Percentiles rank a stretch among this genome's conserved stretches.
phyloP scores from a whole-genome alignment of 2,888 invertebrate genomes.

The Gisinianus flammeolus region DNA sequence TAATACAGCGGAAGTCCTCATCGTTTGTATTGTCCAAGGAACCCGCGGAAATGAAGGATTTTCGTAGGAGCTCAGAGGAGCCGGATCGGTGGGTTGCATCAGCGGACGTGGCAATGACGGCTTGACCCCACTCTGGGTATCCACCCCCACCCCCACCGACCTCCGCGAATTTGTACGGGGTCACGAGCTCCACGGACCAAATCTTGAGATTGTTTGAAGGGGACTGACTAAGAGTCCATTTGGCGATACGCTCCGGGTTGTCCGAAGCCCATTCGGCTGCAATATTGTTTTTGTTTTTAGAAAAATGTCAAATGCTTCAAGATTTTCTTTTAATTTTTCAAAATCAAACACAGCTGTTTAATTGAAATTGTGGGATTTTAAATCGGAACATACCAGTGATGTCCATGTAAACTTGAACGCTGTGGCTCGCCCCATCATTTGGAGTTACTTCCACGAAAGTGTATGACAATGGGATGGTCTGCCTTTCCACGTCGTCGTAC shows the following conservation, averaged over 20 bases:
- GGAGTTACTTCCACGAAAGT: constrained; percentile 42
- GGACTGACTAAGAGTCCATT: constrained; percentile 39
- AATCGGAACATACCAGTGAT: too few species aligned
- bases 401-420: constrained; percentile 53
- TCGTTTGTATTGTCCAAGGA: constrained; percentile 45
- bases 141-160: constrained; percentile 38
- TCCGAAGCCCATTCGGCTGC: constrained; percentile 46
- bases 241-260: constrained; percentile 27
- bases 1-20: constrained; percentile 47
- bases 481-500: constrained; percentile 41
- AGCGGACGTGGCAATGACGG: constrained; percentile 42
- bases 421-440: constrained; percentile 45
- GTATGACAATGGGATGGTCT: constrained; percentile 53
- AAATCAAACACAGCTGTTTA: too few species aligned
- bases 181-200: constrained; percentile 44
- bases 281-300: neutral
- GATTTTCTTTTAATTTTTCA: too few species aligned
- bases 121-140: constrained; percentile 51
- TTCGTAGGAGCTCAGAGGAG: constrained; percentile 31
- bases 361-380: too few species aligned
- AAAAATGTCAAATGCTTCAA: too few species aligned
- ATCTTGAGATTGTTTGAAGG: constrained; percentile 34
- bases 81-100: constrained; percentile 43
- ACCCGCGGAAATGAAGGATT: constrained; percentile 43
- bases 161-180: constrained; percentile 41